Conservation (phyloP, 1,140 invertebrate species). For the Dendroctonus ponderosae region DNA sequence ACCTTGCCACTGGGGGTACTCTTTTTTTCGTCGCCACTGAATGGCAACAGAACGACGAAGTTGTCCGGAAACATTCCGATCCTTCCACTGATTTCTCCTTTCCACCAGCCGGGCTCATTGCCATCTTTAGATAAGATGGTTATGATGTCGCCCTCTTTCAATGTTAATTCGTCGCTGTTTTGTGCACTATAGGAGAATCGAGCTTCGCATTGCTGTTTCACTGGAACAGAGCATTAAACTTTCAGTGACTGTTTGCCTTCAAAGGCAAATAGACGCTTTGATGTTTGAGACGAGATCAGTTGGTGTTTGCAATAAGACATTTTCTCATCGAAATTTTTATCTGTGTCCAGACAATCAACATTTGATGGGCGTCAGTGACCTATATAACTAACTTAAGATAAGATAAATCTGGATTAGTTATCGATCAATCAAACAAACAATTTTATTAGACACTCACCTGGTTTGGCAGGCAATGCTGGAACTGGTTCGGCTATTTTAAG, state of each 20-base stretch:
- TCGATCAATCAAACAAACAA: neutral
- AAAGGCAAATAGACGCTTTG: no score
- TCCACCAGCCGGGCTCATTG: conserved; percentile 96
- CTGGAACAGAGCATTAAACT: conserved; percentile 34
- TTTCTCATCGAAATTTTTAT: no score
- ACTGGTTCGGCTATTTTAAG: conserved; percentile 36
- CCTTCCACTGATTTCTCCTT: conserved; percentile 85
- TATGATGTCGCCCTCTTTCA: conserved; percentile 88
- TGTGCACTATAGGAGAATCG: conserved; percentile 86
- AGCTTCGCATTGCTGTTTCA: conserved; percentile 68
- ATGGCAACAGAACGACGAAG: conserved; percentile 72
- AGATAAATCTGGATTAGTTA: neutral
- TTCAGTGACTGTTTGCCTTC: no score
- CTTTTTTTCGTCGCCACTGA: no score
- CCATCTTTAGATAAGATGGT: conserved; percentile 82
- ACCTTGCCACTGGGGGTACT: no score
- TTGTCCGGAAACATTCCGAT: conserved; percentile 96
- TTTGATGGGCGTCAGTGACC: no score
- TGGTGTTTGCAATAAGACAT: no score
- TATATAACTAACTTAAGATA: neutral
- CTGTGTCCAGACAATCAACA: no score
- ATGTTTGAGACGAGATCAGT: no score
- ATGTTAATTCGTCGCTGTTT: conserved; percentile 90
- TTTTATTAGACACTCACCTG: conserved; percentile 48
- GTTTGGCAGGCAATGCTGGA: conserved; percentile 60